Base-by-base conservation (phyloP, 2,797 vertebrate species). In the Galagoides demidoff region DNA sequence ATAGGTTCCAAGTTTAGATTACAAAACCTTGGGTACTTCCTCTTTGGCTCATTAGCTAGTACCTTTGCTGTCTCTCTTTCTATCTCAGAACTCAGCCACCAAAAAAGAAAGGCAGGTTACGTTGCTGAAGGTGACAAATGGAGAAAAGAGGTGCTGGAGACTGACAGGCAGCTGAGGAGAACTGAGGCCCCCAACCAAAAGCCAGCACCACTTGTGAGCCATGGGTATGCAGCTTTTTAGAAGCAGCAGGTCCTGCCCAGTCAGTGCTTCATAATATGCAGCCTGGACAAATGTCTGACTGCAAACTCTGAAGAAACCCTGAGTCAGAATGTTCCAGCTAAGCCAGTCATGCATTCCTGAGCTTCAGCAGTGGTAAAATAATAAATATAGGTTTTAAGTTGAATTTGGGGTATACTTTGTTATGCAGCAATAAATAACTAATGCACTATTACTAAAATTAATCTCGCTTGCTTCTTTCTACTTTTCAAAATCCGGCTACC, bases 401-500 rank as follows among this genome's bases (percentile, higher is more conserved):
- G 95, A 39, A 25, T 82, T 93, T 79, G 17, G 20, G 83, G 70
- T n/a, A 31, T 83, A 49, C 63, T 70, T 81, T 89, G 49, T 86
- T 93, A 55, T 43, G 64, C 20, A 68, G 14, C 92, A 95, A 95
- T 88, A 86, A 64, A 82, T 79, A 83, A 93, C 61, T 5, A 45
- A 74, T 37, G n/a, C 3, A 52, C 31, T 78, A 14, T 77, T 68
- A 77, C 61, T 55, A 84, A 83, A 89, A 70, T 66, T 79, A 71
- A 87, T 71, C 88, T 85, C 34, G 43, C 43, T 25, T 27, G 10
- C 77, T 71, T 73, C 66, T 66, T 84, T 89, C 59, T 64, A 37
- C 45, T 68, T 97, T 94, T 85, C 23, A n/a, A 85, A 94, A 74
- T 81, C 22, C 88, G 70, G 7, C 45, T 61, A 52, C 8, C 63